Evolutionary conservation across 2,797 vertebrate species (phyloP), one percentile per base, ranked within the genome.

Genomic region (Allochrocebus solatus): DNA sequence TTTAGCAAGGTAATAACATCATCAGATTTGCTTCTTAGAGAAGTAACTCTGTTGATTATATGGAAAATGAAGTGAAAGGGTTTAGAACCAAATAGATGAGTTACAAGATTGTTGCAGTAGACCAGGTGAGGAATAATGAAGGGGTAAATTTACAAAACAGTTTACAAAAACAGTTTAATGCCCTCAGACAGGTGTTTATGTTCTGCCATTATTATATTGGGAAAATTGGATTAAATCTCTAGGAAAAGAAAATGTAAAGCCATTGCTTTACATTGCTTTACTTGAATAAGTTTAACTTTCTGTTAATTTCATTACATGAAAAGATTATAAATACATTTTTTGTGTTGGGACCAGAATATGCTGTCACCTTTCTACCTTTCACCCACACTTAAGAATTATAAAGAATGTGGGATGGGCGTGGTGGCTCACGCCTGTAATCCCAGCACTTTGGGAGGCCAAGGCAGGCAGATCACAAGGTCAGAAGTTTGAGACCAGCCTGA

Each of bases 221-320:
- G 61, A 89, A 94, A 67, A 64, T 41, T 82, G 26, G 80, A 67
- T 78, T 50, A 95, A 89, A 41, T 83, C 57, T 86, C 92, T 92
- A 70, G 28, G 41, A 48, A 94, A 53, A 88, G 79, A 84, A 96
- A 95, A 43, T 82, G 36, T 76, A 78, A 88, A 97, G 53, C 36
- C 57, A 64, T 89, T 96, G 41, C 33, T 96, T 1, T 33, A 50
- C 2, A 55, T 36, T 97, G 76, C 93, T 53, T 53, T 93, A 57
- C 74, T 94, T 92, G 89, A 97, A 67, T 96, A 94, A 94, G 86
- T 89, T 95, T 89, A 89, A 88, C 76, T 79, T 80, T 46, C 53
- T 97, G 76, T 96, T 79, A 83, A 83, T 96, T 95, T 93, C 72
- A 89, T 79, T 85, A 83, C 8, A 92, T 41, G 30, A 91, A 95